Conservation (phyloP, 2,113 vertebrate genomes). For the Abramis brama region DNA sequence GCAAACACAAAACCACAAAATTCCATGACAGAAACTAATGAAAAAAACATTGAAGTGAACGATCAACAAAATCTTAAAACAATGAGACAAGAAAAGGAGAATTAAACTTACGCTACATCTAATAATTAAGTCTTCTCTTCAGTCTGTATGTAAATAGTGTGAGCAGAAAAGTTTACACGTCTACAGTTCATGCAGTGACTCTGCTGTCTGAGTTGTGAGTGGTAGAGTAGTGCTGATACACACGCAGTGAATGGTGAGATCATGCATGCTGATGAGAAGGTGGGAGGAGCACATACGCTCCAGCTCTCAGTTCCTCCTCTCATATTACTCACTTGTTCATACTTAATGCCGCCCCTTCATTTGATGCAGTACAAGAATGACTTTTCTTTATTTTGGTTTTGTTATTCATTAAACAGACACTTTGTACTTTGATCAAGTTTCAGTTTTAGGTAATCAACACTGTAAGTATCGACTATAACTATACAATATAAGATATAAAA, state of each 20-base stretch:
- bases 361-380: constrained; percentile 2
- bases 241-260: constrained; percentile 65
- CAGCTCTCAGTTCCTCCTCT: constrained; percentile 41
- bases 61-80: neutral
- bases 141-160: neutral
- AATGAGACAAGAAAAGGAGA: neutral
- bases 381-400: neutral
- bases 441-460: neutral
- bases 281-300: constrained; percentile 56
- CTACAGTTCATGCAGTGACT: constrained; percentile 9
- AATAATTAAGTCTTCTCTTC: constrained; percentile 34
- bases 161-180: constrained; percentile 33
- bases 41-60: neutral
- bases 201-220: constrained; percentile 30
- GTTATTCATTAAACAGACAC: neutral
- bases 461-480: neutral
- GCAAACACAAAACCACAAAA: neutral
- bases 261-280: constrained; percentile 57
- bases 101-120: constrained; percentile 27
- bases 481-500: neutral
- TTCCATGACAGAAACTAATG: neutral
- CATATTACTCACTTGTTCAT: constrained; percentile 27
- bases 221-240: constrained; percentile 27
- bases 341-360: constrained; percentile 33
- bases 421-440: neutral